Conservation (phyloP, 2,113 vertebrate species). For the Rhinoderma darwinii region DNA sequence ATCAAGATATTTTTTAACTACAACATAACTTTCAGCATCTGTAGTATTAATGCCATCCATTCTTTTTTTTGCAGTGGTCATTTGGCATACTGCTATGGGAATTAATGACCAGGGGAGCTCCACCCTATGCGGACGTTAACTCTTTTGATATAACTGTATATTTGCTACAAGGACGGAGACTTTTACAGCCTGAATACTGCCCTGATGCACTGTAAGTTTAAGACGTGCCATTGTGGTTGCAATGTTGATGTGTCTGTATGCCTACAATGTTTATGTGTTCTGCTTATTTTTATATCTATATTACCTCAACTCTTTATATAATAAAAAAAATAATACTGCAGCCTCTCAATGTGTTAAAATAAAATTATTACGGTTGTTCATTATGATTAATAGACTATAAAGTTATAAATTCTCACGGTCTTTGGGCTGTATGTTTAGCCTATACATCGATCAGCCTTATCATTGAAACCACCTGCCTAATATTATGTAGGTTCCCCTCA, state of each 20-base stretch:
- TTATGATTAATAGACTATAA: no score
- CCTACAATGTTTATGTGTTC: background rate
- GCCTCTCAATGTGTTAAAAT: no score
- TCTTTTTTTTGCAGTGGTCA: slow-evolving; percentile 74
- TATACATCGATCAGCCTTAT: no score
- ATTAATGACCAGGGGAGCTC: slow-evolving; percentile 96
- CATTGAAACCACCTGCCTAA: no score
- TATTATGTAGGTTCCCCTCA: no score
- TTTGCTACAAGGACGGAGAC: slow-evolving; percentile 91
- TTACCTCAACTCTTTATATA: background rate
- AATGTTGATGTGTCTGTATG: background rate
- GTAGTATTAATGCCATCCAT: background rate
- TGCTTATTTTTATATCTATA: background rate
- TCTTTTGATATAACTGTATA: slow-evolving; percentile 98
- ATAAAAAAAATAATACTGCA: no score
- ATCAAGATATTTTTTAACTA: background rate
- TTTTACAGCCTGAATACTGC: slow-evolving; percentile 96
- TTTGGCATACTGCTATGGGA: slow-evolving; percentile 98
- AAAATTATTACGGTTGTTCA: no score
- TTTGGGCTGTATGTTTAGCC: no score
- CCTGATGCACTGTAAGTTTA: slow-evolving; percentile 91
- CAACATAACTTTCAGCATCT: background rate
- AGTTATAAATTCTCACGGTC: no score
- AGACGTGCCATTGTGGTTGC: background rate
- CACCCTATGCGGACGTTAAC: slow-evolving; percentile 96